Base-by-base conservation (phyloP, 1,140 invertebrate species). In the Catajapyx aquilonaris region DNA sequence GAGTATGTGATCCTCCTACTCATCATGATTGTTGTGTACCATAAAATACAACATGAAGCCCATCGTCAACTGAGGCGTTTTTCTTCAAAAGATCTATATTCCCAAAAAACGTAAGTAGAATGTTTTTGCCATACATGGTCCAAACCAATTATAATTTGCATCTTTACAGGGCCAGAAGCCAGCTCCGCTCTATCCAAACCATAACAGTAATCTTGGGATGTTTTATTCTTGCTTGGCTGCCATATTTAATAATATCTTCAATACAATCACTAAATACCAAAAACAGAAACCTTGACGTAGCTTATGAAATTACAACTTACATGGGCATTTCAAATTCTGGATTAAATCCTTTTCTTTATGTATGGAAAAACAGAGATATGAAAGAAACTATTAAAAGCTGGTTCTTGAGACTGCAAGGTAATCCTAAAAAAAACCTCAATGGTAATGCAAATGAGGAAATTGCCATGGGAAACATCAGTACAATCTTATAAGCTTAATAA, bases 331-430 rank as follows among this genome's bases (percentile, higher is more conserved):
- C 68, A 21, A 80, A 79, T 54, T 79, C 76, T 1, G 71, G 70
- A 4, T 66, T 80, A 37, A 81, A 81, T 52, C 76, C 77, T 2
- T 53, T 80, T 11, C 79, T 80, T 44, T 81, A 81, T 53, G 75
- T 75, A 9, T 81, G 77, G 77, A 81, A 81, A 53, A 80, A 79
- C 48, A 59, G 64, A 4, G 73, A 69, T 31, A n/a, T n/a, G n/a
- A n/a, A n/a, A n/a, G n/a, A n/a, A n/a, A n/a, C n/a, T n/a, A n/a
- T n/a, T n/a, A n/a, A n/a, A n/a, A n/a, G n/a, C n/a, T n/a, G n/a
- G n/a, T n/a, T n/a, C n/a, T n/a, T n/a, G n/a, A n/a, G n/a, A n/a
- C n/a, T n/a, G n/a, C n/a, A n/a, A n/a, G n/a, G n/a, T n/a, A n/a
- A n/a, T n/a, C n/a, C n/a, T n/a, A n/a, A n/a, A n/a, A n/a, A n/a